These are phyloP conservation scores for Mormyrops attenuatus DNA, from an alignment of 2,797 vertebrate species.

Conservation along the genomic window DNA sequence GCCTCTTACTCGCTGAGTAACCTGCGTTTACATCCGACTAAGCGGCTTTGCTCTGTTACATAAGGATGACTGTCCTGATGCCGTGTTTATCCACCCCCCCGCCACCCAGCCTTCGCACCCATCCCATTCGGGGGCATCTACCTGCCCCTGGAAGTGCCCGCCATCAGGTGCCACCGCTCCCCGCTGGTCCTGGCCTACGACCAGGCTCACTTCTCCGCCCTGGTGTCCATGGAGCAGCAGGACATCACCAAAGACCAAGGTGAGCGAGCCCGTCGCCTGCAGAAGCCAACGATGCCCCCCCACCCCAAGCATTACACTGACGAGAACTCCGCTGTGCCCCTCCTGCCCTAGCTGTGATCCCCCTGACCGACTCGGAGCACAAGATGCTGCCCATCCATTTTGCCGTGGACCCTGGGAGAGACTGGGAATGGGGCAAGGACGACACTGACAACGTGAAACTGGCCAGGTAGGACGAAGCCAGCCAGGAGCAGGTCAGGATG, in stretches of 20 bases:
- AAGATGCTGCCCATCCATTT: conserved; percentile 94
- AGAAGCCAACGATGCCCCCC: too few species aligned
- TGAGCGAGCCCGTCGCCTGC: conserved; percentile 33
- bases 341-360: conserved; percentile 78
- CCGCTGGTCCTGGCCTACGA: conserved; percentile 90
- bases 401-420: conserved; percentile 87
- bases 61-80: background rate
- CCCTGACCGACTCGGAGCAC: conserved; percentile 89
- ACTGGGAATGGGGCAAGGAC: conserved; percentile 93
- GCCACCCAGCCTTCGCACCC: conserved; percentile 79
- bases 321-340: background rate
- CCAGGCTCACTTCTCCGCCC: conserved; percentile 94
- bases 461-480: conserved; percentile 67
- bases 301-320: background rate
- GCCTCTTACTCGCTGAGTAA: background rate
- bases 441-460: conserved; percentile 83
- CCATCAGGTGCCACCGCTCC: conserved; percentile 85
- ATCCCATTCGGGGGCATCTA: conserved; percentile 97
- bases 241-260: conserved; percentile 86
- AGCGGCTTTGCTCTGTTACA: background rate
- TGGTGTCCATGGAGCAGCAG: conserved; percentile 96
- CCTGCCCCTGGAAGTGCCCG: conserved; percentile 84
- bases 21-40: background rate
- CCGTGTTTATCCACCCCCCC: background rate
- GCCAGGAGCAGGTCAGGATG: background rate